Evolutionary conservation across 2,888 invertebrate species (phyloP), one percentile per base, ranked within the genome.

Genomic region (Ormyrus rosae): DNA sequence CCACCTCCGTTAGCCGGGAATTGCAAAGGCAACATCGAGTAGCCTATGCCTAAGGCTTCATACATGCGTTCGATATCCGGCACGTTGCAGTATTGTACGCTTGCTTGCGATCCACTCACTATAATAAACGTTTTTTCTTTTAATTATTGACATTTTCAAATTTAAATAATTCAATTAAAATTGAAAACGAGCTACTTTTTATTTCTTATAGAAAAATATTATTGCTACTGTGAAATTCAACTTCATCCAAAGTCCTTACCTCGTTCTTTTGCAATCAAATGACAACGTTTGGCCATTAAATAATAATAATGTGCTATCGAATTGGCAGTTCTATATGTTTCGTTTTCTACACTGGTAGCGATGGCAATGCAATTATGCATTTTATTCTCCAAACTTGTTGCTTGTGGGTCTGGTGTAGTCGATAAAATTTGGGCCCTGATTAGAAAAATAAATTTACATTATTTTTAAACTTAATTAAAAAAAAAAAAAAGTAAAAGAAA

Each of bases 341-440:
- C 82, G 34, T 79, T 82, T 73, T 82, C 82, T 6, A 82, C 77
- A 9, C 74, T 67, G 1, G 78, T 81, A 6, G 82, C 82, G 11
- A 82, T 81, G 45, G 75, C 67, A 67, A 82, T 80, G 34, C 80
- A 76, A 51, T 69, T 74, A 13, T 80, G 71, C 78, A 82, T 82
- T 73, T 76, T 75, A 48, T 64, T 79, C 9, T 81, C 82, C 51
- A 76, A 51, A 46, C 53, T 79, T 34, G 69, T 73, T 46, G 64
- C 60, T 73, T 79, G 78, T 13, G 81, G 77, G 70, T 81, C 81
- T 50, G 82, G 76, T 5, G 67, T 79, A 11, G 73, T 70, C 8
- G 78, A 76, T 19, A 82, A 73, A 53, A 79, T 76, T 81, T 82
- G 82, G 9, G 82, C 82, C 82, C 82, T 82, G 53, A 67, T 56